These are phyloP conservation scores for Bufo bufo DNA, from an alignment of 2,113 vertebrate species.

Conservation along the genomic window DNA sequence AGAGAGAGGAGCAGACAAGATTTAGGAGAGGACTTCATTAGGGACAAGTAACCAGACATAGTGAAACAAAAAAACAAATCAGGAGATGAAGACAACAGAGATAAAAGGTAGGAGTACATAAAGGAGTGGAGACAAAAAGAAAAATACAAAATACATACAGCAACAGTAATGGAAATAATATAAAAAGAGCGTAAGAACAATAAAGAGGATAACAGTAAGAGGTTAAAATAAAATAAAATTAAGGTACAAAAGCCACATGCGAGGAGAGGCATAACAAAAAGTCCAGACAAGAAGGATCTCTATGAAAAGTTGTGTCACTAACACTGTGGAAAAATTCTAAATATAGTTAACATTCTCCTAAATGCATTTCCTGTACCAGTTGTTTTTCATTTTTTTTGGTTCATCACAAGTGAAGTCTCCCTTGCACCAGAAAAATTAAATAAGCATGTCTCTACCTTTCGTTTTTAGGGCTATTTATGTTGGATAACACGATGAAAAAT, in stretches of 20 bases:
- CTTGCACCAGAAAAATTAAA: background rate
- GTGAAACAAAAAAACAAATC: no score
- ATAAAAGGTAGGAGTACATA: no score
- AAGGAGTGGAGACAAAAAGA: no score
- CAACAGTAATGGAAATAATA: no score
- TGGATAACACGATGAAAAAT: background rate
- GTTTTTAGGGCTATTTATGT: background rate
- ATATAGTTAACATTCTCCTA: background rate
- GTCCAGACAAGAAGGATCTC: background rate
- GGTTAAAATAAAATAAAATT: background rate
- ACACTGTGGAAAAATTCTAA: background rate
- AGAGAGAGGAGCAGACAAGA: background rate
- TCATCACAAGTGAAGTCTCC: background rate
- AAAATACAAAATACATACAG: no score
- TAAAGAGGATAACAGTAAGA: background rate
- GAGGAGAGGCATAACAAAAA: background rate
- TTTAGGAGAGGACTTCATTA: background rate
- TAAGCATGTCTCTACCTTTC: background rate
- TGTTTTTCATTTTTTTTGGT: background rate
- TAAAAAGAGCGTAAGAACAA: no score
- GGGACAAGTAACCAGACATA: background rate
- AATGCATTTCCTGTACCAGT: background rate
- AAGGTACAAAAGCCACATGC: background rate
- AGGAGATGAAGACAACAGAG: no score
- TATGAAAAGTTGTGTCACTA: background rate